A percentile compares a stretch with the other conserved stretches of the same genome.
These are phyloP conservation scores for Mus musculus DNA, from an alignment of 2,113 vertebrate genomes.

Conservation along the genomic window GRCm39 chr13:28178501-28179000, in stretches of 20 bases:
- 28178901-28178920: neutral
- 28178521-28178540: neutral
- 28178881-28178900: neutral
- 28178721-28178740: neutral
- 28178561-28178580: neutral
- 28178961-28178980: neutral
- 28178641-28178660: too few species aligned
- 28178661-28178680: neutral
- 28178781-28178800: too few species aligned
- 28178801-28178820: neutral
- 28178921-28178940: neutral
- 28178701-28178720: too few species aligned
- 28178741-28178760: neutral
- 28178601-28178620: neutral
- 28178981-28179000: neutral
- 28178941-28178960: neutral
- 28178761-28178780: too few species aligned
- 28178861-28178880: neutral
- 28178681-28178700: neutral
- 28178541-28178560: accelerated
- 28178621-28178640: neutral
- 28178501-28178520: neutral
- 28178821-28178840: neutral
- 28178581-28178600: neutral
- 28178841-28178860: neutral